Evolutionary conservation across 2,888 invertebrate genomes (phyloP).

Genomic region (Celastrina argiolus): DNA sequence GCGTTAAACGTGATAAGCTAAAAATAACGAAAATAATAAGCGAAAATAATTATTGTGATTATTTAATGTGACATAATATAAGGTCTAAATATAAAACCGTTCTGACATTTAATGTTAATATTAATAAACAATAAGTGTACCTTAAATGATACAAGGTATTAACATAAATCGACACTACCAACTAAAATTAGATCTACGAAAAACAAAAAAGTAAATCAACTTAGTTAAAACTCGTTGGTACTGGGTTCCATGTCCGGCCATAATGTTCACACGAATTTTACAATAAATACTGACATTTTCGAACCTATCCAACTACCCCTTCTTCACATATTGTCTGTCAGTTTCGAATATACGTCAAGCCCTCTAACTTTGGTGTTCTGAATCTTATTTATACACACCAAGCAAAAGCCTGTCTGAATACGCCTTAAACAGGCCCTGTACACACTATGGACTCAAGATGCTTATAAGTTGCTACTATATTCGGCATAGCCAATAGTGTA

Average conservation of each 20-base stretch:
- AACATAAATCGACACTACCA: background rate
- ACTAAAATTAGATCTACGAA: background rate
- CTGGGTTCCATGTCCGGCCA: background rate
- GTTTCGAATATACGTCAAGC: background rate
- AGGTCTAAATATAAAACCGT: background rate
- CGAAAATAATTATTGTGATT: slow-evolving; percentile 13
- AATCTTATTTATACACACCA: slow-evolving; percentile 5
- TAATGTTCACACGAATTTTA: slow-evolving; percentile 1
- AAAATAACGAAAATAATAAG: no score
- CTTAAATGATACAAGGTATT: background rate
- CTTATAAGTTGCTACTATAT: background rate
- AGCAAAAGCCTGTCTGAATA: background rate
- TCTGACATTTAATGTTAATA: background rate
- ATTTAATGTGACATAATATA: background rate
- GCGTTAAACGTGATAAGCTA: background rate
- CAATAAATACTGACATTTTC: slow-evolving; percentile 5
- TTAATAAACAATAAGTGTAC: background rate
- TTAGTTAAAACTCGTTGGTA: background rate
- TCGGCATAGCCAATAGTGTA: background rate
- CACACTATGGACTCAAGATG: background rate
- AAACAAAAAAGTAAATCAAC: background rate
- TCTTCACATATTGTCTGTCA: background rate
- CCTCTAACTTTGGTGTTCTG: slow-evolving; percentile 19
- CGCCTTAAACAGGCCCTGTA: background rate
- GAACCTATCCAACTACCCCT: background rate